phyloP scores from a whole-genome alignment of 1,140 invertebrate species.

The Pentalonia nigronervosa region DNA sequence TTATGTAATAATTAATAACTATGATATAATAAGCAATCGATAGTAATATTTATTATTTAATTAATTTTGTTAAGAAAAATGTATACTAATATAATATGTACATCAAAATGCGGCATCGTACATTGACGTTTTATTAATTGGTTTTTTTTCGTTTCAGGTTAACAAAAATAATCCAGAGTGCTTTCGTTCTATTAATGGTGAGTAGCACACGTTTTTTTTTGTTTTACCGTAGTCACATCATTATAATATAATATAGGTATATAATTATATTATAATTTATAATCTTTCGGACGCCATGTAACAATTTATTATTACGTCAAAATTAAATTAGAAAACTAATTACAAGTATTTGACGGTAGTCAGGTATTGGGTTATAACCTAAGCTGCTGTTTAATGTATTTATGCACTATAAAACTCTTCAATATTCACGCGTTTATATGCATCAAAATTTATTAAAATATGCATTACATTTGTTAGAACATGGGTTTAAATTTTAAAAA shows the following conservation, averaged over 20 bases:
- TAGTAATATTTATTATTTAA: neutral
- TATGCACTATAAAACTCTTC: neutral
- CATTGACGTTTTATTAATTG: neutral
- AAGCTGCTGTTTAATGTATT: neutral
- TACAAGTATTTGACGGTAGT: neutral
- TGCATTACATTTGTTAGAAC: neutral
- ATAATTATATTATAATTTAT: neutral
- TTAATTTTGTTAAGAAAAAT: neutral
- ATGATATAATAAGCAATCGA: neutral
- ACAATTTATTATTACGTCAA: slow-evolving; percentile 3
- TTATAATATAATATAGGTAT: neutral
- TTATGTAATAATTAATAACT: neutral
- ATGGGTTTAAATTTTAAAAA: neutral
- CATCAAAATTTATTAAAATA: neutral
- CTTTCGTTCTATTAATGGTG: slow-evolving; percentile 58
- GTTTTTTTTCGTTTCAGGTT: slow-evolving; percentile 43
- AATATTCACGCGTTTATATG: neutral
- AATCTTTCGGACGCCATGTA: neutral
- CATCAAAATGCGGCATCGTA: neutral
- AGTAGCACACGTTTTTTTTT: slow-evolving; percentile 27
- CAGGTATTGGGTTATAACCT: neutral
- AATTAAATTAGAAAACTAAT: slow-evolving; percentile 7
- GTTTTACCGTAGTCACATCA: neutral
- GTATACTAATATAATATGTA: neutral
- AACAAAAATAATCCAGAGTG: slow-evolving; percentile 57